Evolutionary conservation across 1,140 invertebrate genomes (phyloP), one percentile per base, ranked within the genome.

Genomic region (Nephotettix cincticeps): DNA sequence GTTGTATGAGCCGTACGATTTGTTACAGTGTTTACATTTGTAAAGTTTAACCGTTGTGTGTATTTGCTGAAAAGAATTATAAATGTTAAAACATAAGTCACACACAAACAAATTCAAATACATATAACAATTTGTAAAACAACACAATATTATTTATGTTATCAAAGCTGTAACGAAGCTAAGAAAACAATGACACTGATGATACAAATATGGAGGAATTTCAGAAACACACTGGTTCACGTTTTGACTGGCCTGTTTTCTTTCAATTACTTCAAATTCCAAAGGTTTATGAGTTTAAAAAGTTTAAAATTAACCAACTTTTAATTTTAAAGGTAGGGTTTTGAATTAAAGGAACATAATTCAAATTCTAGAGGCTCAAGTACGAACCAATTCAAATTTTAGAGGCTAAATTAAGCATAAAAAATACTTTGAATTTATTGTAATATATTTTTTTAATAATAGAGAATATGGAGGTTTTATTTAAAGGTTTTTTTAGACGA

Each of bases 1-100:
- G 23, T 1, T 4, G 6, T 9, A 23, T 25, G 23, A 2, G 32
- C 23, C 56, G 45, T 43, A 71, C 9, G 17, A 23, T 29, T 71
- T 71, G 2, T 27, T 19, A 47, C 69, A 71, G 11, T 29, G 1
- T 23, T 32, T 9, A 25, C 69, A 71, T 65, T 71, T 65, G 69
- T 40, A 43, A 23, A 25, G 56, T n/a, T 23, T 61, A 25, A 6
- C 25, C 23, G 25, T 27, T 6, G 21, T 23, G 28, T 61, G 56
- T 27, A 25, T 61, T 61, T 61, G 56, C 69, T 71, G 36, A 43
- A 71, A 71, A 29, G n/a, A 36, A 36, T 6, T 23, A 13, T 2
- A 28, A 68, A 25, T 43, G 17, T 36, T 43, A 40, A 36, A 23
- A 51, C 23, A 43, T 67, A 36, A 67, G 17, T 43, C 27, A 19